phyloP scores from a whole-genome alignment of 2,113 vertebrate species.

The Urocolius indicus region DNA sequence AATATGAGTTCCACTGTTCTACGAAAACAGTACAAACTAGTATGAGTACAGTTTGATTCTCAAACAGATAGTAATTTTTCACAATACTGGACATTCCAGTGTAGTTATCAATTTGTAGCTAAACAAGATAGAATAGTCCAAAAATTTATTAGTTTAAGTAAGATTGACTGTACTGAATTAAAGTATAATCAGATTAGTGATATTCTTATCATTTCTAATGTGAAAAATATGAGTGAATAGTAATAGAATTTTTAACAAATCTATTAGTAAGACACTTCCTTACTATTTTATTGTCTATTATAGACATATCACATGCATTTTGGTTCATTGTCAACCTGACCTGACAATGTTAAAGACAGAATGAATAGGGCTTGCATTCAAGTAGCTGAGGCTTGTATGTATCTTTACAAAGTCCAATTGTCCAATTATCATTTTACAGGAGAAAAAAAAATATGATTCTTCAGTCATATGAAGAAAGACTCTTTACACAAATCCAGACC shows the following conservation, averaged over 20 bases:
- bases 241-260: neutral
- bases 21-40: neutral
- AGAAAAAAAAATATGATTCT: neutral
- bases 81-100: neutral
- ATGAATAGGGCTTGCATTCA: neutral
- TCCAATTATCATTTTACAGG: neutral
- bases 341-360: neutral
- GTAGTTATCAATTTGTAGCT: neutral
- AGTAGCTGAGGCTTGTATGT: neutral
- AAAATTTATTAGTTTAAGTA: neutral
- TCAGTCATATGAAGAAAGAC: neutral
- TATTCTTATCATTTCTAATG: neutral
- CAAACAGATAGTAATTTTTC: neutral
- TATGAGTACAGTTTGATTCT: neutral
- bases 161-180: neutral
- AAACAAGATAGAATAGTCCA: neutral
- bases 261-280: neutral
- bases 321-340: neutral
- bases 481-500: neutral
- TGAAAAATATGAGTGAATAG: neutral
- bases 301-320: neutral
- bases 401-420: neutral
- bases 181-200: neutral
- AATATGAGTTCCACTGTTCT: neutral
- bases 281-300: neutral